Conservation (phyloP, 1,140 invertebrate genomes). For the Calephelis virginiensis region DNA sequence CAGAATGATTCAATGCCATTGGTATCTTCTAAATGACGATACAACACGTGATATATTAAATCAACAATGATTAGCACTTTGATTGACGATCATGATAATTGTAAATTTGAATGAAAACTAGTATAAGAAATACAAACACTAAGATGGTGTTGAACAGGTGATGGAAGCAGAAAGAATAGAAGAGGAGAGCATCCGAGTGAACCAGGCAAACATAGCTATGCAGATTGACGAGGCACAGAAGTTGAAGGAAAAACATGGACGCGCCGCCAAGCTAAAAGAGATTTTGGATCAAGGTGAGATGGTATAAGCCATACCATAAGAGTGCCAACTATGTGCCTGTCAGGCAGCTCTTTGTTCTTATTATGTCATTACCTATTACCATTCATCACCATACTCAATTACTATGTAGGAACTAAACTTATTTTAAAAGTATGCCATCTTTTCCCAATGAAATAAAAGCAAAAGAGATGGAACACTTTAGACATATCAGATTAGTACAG, state of each 20-base stretch:
- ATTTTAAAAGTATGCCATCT: no score
- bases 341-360: background rate
- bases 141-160: slow-evolving; percentile 43
- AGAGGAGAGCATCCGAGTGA: slow-evolving; percentile 82
- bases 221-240: slow-evolving; percentile 69
- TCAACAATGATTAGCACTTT: background rate
- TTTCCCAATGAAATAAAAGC: no score
- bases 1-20: background rate
- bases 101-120: background rate
- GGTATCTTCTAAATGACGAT: no score
- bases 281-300: slow-evolving; percentile 63
- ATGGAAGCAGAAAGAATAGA: slow-evolving; percentile 82
- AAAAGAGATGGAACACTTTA: no score
- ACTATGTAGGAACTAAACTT: no score
- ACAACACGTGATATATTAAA: background rate
- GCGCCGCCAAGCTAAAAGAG: slow-evolving; percentile 61
- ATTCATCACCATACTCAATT: no score
- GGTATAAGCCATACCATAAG: background rate
- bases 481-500: no score
- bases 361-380: background rate
- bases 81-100: no score
- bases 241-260: slow-evolving; percentile 63
- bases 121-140: no score
- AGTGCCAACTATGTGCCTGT: no score
- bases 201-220: slow-evolving; percentile 73